phyloP scores from a whole-genome alignment of 2,888 invertebrate genomes.

The Bombylius discolor region DNA sequence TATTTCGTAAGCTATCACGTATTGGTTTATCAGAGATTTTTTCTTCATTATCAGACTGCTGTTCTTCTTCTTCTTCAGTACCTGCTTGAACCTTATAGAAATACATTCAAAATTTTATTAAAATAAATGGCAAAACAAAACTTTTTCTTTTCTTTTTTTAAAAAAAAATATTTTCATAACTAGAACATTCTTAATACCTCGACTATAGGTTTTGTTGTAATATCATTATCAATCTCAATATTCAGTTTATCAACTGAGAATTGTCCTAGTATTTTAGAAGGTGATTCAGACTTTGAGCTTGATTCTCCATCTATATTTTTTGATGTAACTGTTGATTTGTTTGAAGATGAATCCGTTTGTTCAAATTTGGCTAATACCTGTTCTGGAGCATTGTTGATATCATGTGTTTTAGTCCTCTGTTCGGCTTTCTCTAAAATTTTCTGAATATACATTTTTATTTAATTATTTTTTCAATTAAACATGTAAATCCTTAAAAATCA shows the following conservation, averaged over 20 bases:
- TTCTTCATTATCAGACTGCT: conserved; percentile 20
- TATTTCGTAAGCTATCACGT: conserved; percentile 48
- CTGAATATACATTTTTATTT: conserved; percentile 35
- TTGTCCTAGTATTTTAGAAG: conserved; percentile 29
- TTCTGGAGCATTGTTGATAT: conserved; percentile 25
- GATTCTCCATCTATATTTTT: too few relatives aligned
- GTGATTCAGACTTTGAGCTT: background rate
- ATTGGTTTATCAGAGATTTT: conserved; percentile 17
- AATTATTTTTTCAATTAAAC: too few relatives aligned
- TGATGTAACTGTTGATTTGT: too few relatives aligned
- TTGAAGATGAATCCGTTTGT: background rate
- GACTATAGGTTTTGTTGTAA: conserved; percentile 46
- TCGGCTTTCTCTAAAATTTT: conserved; percentile 66
- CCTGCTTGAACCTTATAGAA: conserved; percentile 53
- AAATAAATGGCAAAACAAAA: too few relatives aligned
- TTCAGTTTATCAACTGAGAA: conserved; percentile 35
- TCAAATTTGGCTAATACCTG: conserved; percentile 20
- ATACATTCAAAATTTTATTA: too few relatives aligned
- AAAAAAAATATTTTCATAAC: too few relatives aligned
- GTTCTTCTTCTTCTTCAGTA: conserved; percentile 49
- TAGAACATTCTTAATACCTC: conserved; percentile 28
- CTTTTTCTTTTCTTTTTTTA: too few relatives aligned
- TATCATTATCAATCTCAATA: conserved; percentile 47
- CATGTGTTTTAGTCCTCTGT: conserved; percentile 46
- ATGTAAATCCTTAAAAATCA: too few relatives aligned